A percentile compares a stretch with the other conserved stretches of the same genome.
phyloP scores from a whole-genome alignment of 37 sponge, comb jelly and placozoan genomes.

The Dysidea cf. avara region DNA sequence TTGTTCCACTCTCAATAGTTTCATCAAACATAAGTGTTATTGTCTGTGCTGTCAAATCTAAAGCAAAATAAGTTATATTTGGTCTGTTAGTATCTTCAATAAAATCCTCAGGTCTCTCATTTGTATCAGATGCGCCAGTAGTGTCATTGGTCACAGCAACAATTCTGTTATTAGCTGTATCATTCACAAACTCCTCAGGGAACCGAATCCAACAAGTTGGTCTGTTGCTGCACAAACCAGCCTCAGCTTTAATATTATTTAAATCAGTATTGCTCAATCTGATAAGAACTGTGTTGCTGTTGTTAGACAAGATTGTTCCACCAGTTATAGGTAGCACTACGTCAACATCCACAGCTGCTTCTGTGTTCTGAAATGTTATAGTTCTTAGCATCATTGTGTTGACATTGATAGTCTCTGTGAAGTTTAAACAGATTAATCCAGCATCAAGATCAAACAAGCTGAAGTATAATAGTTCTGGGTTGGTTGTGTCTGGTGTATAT shows the following conservation, averaged over 20 bases:
- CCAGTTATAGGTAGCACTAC: slow-evolving; percentile 22
- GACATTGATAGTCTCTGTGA: slow-evolving; percentile 78
- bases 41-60: slow-evolving; percentile 57
- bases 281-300: slow-evolving; percentile 62
- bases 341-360: background rate
- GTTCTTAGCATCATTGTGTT: slow-evolving; percentile 26
- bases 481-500: slow-evolving; percentile 61
- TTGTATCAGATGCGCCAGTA: background rate
- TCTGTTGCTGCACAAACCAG: slow-evolving; percentile 39
- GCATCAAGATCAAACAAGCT: slow-evolving; percentile 57
- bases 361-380: slow-evolving; percentile 38
- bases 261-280: slow-evolving; percentile 51
- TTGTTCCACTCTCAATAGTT: slow-evolving; percentile 57
- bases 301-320: slow-evolving; percentile 15
- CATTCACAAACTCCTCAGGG: slow-evolving; percentile 28
- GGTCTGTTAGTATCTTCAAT: slow-evolving; percentile 70
- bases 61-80: slow-evolving; percentile 33
- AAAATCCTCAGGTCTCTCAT: slow-evolving; percentile 19
- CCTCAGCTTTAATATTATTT: slow-evolving; percentile 71
- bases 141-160: slow-evolving; percentile 23
- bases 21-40: slow-evolving; percentile 78
- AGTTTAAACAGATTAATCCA: slow-evolving; percentile 57
- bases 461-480: slow-evolving; percentile 52
- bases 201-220: slow-evolving; percentile 76
- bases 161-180: slow-evolving; percentile 75